Base-by-base conservation (phyloP, 2,113 vertebrate genomes). In the Barnardius zonarius region DNA sequence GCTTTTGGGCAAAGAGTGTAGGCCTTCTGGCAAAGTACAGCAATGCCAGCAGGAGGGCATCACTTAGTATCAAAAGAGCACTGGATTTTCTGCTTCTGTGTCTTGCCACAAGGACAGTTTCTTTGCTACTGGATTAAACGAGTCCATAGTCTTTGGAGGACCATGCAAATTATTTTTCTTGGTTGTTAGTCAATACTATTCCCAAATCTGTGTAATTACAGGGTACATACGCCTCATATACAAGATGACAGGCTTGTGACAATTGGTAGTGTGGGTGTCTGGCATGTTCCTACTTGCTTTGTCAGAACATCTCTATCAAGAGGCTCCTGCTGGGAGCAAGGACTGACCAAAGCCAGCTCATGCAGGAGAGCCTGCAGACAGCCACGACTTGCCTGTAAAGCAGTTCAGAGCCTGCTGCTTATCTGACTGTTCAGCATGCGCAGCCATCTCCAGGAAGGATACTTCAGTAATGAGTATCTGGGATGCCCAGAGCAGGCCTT, bases 151-250 rank as follows among this genome's bases (percentile, higher is more conserved):
- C 83, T 95, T 88, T 54, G 54, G 66, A 91, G 37, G 31, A 91
- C 80, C 18, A 2, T 86, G 80, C 69, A 95, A 86, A 88, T 95
- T 68, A 57, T 86, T 88, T 89, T 91, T 72, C 92, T 49, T 94
- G 77, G 48, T 91, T 82, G 62, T 95, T 96, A 86, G 80, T 90
- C 67, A 30, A 19, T 57, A 23, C 44, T 86, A 0, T 91, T 96
- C 70, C 57, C 59, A 66, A 86, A 72, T 90, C 64, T 73, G 49
- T 92, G 86, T 93, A 92, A 86, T 82, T 96, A 86, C 83, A 86
- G 91, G 92, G 77, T 91, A 61, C 66, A 11, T 76, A 25, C 79
- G 86, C 66, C 74, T 94, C 73, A 11, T 30, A 4, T 44, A 88
- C 77, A 92, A 95, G 93, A 86, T 90, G 88, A 86, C 88, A 83